A percentile compares a stretch with the other conserved stretches of the same genome.
Conservation (phyloP, 1,140 invertebrate species). For the Sesamia nonagrioides region DNA sequence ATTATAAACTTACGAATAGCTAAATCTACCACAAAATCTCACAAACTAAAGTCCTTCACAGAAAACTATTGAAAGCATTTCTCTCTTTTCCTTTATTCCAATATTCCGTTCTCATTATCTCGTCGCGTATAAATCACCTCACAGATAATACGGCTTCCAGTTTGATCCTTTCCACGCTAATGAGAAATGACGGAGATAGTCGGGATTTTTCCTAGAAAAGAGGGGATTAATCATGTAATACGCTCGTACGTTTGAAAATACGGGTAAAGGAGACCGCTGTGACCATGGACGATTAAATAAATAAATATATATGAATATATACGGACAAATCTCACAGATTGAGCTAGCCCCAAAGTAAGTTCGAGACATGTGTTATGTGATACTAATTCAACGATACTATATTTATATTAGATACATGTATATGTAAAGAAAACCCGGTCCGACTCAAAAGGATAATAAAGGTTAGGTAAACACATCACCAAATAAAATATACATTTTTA, state of each 20-base stretch:
- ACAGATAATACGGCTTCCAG: background rate
- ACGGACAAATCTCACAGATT: too few species aligned
- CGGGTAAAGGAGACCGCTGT: background rate
- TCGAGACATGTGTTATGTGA: too few species aligned
- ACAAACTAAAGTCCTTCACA: background rate
- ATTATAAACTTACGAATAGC: too few species aligned
- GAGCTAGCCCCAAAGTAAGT: too few species aligned
- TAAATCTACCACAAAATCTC: background rate
- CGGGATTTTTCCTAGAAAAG: slow-evolving; percentile 20
- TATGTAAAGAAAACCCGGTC: too few species aligned
- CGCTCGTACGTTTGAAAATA: background rate
- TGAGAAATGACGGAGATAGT: slow-evolving; percentile 13
- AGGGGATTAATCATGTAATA: background rate
- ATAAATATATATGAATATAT: too few species aligned
- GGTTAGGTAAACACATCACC: too few species aligned
- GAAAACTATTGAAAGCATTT: background rate
- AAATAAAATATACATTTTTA: too few species aligned
- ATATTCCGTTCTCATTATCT: slow-evolving; percentile 14
- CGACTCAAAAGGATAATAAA: too few species aligned
- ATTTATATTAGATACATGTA: too few species aligned
- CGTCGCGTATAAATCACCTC: slow-evolving; percentile 14
- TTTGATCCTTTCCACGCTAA: slow-evolving; percentile 7
- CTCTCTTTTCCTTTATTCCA: background rate
- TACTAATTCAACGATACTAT: too few species aligned
- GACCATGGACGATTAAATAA: background rate